Evolutionary conservation across 1,140 invertebrate species (phyloP), one percentile per base, ranked within the genome.

Genomic region (Lepidurus packardi): DNA sequence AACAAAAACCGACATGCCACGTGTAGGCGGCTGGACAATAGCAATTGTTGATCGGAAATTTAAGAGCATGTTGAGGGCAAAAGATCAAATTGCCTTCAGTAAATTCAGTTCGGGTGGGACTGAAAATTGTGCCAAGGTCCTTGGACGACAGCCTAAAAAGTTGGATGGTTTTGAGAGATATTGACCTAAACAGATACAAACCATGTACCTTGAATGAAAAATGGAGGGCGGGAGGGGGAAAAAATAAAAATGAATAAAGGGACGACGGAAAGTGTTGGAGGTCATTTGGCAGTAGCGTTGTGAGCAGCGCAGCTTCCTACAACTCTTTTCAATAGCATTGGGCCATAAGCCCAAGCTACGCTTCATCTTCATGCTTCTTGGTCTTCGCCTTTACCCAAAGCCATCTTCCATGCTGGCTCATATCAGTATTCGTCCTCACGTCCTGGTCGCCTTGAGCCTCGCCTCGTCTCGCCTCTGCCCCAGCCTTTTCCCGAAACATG

Each of bases 361-460:
- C 53, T 65, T 65, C 53, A 65, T 65, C 53, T 65, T 65, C 53
- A 65, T 65, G 53, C 53, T 65, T 65, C 53, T 65, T 65, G 53
- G 53, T 65, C 13, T 65, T 65, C 53, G 53, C 53, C 53, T 65
- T 16, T 65, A 7, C 53, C 53, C 53, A 65, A 65, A 65, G 53
- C 53, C 53, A 65, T 65, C 53, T 16, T 65, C 53, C 16, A 16
- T 65, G 53, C 21, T 65, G 53, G 53, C 53, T 65, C 53, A 21
- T 65, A 65, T 65, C 53, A 65, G 53, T 65, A 65, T 65, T 65
- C 53, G 8, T 65, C 53, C 9, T 65, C 53, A 65, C 53, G 53
- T 65, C 53, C 53, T 65, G 13, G 53, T 1, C 53, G 53, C 53
- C 53, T 7, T 65, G 53, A 65, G n/a, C 53, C 53, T 65, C 53